Percentiles rank a stretch among this genome's conserved stretches.
Evolutionary conservation across 2,888 invertebrate genomes (phyloP).

Genomic region (Andrena minutula): DNA sequence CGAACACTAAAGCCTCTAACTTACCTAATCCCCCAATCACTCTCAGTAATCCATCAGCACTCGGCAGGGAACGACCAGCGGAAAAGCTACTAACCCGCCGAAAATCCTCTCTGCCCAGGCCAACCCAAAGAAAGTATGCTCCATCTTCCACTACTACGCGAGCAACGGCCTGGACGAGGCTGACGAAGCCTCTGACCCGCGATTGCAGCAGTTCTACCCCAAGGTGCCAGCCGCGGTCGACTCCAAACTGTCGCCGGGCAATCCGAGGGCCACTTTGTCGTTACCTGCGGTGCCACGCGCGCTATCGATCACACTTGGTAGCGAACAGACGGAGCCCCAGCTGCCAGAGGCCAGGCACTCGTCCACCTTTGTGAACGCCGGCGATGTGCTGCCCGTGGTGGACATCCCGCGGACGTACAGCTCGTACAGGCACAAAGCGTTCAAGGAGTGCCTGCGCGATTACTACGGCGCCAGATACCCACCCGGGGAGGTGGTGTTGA

Average conservation of each 20-base stretch:
- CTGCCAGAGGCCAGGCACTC: constrained; percentile 63
- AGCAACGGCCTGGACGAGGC: background rate
- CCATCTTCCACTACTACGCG: constrained; percentile 42
- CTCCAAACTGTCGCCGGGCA: constrained; percentile 42
- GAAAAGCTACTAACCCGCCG: too few species aligned
- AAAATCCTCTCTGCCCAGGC: constrained; percentile 33
- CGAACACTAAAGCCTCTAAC: too few species aligned
- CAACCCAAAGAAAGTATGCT: constrained; percentile 50
- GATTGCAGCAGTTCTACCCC: constrained; percentile 50
- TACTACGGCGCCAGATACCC: constrained; percentile 77
- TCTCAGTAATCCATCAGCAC: background rate
- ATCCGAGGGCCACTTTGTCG: constrained; percentile 40
- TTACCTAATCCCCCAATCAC: too few species aligned
- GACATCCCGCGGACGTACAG: constrained; percentile 76
- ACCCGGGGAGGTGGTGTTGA: constrained; percentile 80
- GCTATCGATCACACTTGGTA: background rate
- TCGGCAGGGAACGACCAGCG: too few species aligned
- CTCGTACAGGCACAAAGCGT: constrained; percentile 74
- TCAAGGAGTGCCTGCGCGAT: constrained; percentile 74
- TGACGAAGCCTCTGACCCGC: background rate
- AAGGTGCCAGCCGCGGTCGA: constrained; percentile 38
- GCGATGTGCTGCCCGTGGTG: constrained; percentile 67
- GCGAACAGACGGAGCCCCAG: background rate
- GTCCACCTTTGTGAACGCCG: constrained; percentile 72
- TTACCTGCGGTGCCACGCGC: constrained; percentile 37